A percentile compares a stretch with the other conserved stretches of the same genome.
Conservation (phyloP, 2,113 vertebrate genomes). For the Galbula dea region DNA sequence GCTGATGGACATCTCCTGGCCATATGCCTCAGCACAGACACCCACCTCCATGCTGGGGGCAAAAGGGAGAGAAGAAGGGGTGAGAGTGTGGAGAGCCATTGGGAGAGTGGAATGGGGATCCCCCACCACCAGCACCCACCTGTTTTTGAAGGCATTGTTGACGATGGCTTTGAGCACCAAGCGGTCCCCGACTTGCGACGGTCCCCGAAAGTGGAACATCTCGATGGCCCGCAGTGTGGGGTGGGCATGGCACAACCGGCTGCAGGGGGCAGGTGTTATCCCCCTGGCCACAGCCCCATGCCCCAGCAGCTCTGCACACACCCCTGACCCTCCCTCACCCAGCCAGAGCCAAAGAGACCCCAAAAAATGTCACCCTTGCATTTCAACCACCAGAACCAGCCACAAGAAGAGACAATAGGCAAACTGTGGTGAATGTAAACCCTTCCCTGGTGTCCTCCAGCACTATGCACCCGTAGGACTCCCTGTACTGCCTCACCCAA, state of each 20-base stretch:
- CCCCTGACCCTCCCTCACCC: accelerated
- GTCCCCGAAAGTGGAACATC: constrained; percentile 97
- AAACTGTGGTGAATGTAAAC: not conserved
- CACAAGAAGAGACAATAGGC: not conserved
- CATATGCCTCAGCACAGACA: constrained; percentile 90
- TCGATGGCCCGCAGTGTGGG: constrained; percentile 90
- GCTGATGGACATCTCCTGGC: constrained; percentile 77
- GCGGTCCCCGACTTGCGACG: constrained; percentile 91
- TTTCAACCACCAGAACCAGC: not conserved
- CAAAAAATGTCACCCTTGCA: not conserved
- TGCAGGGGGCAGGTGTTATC: not conserved
- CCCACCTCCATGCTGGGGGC: constrained; percentile 94
- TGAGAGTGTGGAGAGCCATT: accelerated
- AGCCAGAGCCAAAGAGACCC: not conserved
- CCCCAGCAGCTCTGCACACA: accelerated
- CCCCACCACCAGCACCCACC: not conserved
- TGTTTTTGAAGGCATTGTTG: constrained; percentile 94
- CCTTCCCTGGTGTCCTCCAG: not conserved
- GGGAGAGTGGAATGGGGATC: not conserved
- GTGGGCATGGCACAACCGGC: constrained; percentile 88
- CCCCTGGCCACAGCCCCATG: accelerated
- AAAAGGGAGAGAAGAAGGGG: not conserved
- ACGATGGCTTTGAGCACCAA: constrained; percentile 94
- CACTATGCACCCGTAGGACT: accelerated
- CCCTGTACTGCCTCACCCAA: accelerated